phyloP scores from a whole-genome alignment of 2,888 invertebrate genomes.

The Pecten maximus region DNA sequence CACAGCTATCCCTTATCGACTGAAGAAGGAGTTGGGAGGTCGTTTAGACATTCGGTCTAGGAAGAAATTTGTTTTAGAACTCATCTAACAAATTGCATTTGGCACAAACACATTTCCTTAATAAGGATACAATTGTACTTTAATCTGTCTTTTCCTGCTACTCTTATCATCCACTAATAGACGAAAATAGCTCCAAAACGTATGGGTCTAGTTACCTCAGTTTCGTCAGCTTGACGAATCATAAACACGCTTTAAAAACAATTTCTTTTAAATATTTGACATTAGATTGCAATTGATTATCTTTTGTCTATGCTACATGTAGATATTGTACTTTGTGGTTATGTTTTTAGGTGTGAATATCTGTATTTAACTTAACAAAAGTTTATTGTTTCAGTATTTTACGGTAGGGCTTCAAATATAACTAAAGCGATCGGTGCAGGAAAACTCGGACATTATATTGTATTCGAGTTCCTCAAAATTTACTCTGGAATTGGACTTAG shows the following conservation, averaged over 20 bases:
- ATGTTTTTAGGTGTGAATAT: no score
- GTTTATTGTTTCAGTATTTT: no score
- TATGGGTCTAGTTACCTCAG: no score
- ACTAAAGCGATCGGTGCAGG: not conserved
- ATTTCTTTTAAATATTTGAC: no score
- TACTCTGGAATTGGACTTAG: not conserved
- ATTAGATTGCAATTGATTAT: no score
- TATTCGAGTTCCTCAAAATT: not conserved
- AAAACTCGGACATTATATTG: not conserved
- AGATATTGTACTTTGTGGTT: no score
- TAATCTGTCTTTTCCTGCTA: not conserved
- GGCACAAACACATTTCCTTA: constrained; percentile 15
- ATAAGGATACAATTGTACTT: constrained; percentile 19
- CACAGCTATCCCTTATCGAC: not conserved
- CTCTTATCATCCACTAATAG: not conserved
- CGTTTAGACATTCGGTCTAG: not conserved
- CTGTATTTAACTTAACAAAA: no score
- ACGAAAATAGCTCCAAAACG: not conserved
- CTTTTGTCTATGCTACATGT: no score
- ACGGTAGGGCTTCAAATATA: no score
- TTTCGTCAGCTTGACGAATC: not conserved
- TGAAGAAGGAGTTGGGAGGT: not conserved
- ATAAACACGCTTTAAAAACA: no score
- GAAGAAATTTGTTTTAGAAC: not conserved
- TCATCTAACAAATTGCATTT: constrained; percentile 10